Conservation (phyloP, 2,888 invertebrate genomes). For the Arctia plantaginis region DNA sequence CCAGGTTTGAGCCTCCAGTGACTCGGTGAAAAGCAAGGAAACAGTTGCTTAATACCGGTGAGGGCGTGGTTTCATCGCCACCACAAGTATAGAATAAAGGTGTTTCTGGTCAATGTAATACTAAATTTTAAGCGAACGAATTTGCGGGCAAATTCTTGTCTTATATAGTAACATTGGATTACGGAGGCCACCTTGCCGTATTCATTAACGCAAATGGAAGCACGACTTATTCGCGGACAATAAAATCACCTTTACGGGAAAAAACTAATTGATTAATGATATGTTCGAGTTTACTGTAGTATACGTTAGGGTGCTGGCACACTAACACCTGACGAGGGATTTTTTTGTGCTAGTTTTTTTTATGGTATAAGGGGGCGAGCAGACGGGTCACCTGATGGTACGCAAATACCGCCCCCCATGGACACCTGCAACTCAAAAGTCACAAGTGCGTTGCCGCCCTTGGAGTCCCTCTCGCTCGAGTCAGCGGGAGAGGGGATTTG, state of each 20-base stretch:
- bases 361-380: too few relatives aligned
- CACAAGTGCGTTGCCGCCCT: too few relatives aligned
- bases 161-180: conserved; percentile 79
- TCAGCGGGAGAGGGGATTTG: too few relatives aligned
- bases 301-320: conserved; percentile 19
- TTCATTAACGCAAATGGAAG: conserved; percentile 81
- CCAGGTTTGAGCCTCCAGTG: too few relatives aligned
- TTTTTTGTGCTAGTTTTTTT: background rate
- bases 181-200: conserved; percentile 78
- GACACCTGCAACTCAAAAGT: too few relatives aligned
- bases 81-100: too few relatives aligned
- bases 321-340: background rate
- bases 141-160: background rate
- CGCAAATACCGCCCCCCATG: too few relatives aligned
- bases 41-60: too few relatives aligned
- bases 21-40: too few relatives aligned
- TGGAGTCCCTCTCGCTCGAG: too few relatives aligned
- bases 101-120: background rate
- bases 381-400: too few relatives aligned
- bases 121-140: background rate
- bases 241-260: conserved; percentile 80
- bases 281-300: conserved; percentile 38
- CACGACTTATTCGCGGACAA: conserved; percentile 72
- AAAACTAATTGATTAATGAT: conserved; percentile 80
- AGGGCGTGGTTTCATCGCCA: too few relatives aligned